Conservation (phyloP, 2,888 invertebrate species). For the Mamestra brassicae region DNA sequence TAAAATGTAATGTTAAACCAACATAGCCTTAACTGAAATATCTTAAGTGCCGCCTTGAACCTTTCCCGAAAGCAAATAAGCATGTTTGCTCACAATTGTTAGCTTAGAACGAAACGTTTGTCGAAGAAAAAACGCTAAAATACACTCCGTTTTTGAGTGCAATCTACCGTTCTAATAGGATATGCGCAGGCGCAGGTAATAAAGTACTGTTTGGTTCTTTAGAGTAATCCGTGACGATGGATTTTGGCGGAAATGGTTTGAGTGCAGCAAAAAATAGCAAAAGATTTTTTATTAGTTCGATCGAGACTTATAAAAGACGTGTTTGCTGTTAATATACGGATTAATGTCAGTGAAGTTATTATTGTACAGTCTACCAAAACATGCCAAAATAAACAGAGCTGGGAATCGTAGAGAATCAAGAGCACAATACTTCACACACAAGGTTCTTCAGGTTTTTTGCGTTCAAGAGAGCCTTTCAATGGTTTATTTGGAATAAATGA, state of each 20-base stretch:
- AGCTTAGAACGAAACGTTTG: slow-evolving; percentile 77
- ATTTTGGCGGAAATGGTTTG: slow-evolving; percentile 22
- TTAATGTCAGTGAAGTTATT: slow-evolving; percentile 32
- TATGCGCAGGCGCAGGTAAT: slow-evolving; percentile 66
- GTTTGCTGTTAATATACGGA: slow-evolving; percentile 44
- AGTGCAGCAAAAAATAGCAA: slow-evolving; percentile 33
- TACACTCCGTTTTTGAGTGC: slow-evolving; percentile 69
- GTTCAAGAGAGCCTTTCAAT: too few relatives aligned
- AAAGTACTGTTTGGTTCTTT: slow-evolving; percentile 66
- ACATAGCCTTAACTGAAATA: slow-evolving; percentile 69
- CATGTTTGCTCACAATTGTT: slow-evolving; percentile 80
- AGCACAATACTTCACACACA: neutral
- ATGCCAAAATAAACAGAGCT: neutral
- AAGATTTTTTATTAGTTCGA: slow-evolving; percentile 34
- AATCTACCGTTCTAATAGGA: slow-evolving; percentile 84
- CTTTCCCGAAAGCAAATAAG: slow-evolving; percentile 81
- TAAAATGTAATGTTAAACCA: slow-evolving; percentile 52
- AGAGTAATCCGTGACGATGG: slow-evolving; percentile 73
- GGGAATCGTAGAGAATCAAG: neutral
- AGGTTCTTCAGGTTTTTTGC: too few relatives aligned
- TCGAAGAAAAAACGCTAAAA: slow-evolving; percentile 64
- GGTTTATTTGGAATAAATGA: too few relatives aligned
- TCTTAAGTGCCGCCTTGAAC: slow-evolving; percentile 79
- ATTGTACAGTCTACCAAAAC: slow-evolving; percentile 13
- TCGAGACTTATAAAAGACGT: slow-evolving; percentile 4